Evolutionary conservation across 2,797 vertebrate genomes (phyloP).

Genomic region (Cyprinodon diabolis): DNA sequence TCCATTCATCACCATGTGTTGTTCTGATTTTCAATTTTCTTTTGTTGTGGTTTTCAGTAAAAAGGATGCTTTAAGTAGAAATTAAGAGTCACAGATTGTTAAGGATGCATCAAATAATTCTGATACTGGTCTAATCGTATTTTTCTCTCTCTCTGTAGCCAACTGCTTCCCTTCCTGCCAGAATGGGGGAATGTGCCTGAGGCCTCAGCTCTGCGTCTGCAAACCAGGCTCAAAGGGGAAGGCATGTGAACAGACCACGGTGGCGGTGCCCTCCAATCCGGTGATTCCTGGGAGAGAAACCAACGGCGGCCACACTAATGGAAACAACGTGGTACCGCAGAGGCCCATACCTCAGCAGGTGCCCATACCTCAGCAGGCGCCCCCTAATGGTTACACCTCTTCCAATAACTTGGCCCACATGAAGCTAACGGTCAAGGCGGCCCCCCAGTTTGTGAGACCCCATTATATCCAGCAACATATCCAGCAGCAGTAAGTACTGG

Average conservation of each 20-base stretch:
- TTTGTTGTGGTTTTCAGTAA: no score
- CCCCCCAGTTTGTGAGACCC: conserved; percentile 80
- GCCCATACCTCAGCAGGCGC: conserved; percentile 87
- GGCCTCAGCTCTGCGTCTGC: conserved; percentile 94
- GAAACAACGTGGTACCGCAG: conserved; percentile 77
- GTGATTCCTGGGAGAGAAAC: conserved; percentile 68
- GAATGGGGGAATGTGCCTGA: conserved; percentile 96
- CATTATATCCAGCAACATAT: conserved; percentile 88
- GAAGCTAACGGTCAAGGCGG: conserved; percentile 90
- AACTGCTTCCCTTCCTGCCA: conserved; percentile 94
- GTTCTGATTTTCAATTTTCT: no score
- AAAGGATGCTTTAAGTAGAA: no score
- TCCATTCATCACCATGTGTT: no score
- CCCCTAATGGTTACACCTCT: conserved; percentile 70
- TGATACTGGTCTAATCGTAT: conserved; percentile 33
- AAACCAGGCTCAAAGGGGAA: conserved; percentile 92
- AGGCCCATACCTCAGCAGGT: conserved; percentile 40
- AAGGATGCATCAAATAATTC: no score
- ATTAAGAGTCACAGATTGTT: no score
- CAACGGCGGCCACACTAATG: conserved; percentile 58
- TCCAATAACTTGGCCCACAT: conserved; percentile 85
- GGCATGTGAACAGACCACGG: conserved; percentile 86
- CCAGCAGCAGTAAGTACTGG: conserved; percentile 90
- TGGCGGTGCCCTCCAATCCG: conserved; percentile 75
- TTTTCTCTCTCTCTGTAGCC: conserved; percentile 75